Percentiles rank a stretch among this genome's conserved stretches.
These are phyloP conservation scores for Agapornis canus DNA, from an alignment of 2,797 vertebrate species.

Conservation along the genomic window DNA sequence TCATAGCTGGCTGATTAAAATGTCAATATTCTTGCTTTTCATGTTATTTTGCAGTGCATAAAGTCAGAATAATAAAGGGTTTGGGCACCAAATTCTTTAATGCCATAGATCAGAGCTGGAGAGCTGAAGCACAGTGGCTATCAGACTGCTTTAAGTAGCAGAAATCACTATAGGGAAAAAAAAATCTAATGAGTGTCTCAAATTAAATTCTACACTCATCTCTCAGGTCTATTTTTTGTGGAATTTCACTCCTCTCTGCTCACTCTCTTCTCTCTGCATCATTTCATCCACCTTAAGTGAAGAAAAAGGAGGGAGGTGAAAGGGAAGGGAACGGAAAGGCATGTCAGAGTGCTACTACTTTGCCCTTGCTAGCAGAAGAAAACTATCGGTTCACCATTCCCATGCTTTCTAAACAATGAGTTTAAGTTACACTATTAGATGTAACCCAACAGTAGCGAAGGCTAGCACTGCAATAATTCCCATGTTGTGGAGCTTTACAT, in stretches of 20 bases:
- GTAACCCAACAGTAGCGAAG: neutral
- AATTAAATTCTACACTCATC: neutral
- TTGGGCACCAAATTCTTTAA: conserved; percentile 32
- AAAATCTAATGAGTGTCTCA: neutral
- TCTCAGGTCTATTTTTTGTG: neutral
- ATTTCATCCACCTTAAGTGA: neutral
- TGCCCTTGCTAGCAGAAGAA: neutral
- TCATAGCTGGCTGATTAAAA: conserved; percentile 28
- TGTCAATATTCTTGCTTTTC: conserved; percentile 20
- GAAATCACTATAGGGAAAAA: neutral
- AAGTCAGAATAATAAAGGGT: neutral
- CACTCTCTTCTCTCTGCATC: neutral
- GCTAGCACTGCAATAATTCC: neutral
- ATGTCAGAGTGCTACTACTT: neutral
- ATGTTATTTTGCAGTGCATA: neutral
- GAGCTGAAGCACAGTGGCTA: neutral
- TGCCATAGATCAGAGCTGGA: neutral
- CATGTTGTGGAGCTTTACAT: neutral
- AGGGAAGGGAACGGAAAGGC: neutral
- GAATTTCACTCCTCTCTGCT: neutral
- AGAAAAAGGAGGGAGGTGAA: neutral
- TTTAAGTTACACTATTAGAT: neutral
- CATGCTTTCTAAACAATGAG: neutral
- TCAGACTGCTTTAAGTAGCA: conserved; percentile 21
- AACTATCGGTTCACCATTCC: neutral